Evolutionary conservation across 2,113 vertebrate species (phyloP).

Genomic region (Nipponia nippon): DNA sequence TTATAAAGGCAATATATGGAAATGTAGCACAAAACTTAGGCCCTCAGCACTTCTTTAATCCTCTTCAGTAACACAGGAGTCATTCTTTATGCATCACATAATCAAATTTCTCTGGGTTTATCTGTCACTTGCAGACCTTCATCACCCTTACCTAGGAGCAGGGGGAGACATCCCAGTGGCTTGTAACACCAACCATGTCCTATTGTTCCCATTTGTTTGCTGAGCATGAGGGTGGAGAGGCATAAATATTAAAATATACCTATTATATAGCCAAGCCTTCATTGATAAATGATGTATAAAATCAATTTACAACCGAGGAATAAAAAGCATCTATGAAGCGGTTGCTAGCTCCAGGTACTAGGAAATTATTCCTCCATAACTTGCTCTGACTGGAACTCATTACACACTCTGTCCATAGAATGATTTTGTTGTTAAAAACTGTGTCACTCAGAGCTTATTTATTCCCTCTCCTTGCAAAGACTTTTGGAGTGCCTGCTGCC

Average conservation of each 20-base stretch:
- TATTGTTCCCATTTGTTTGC: slow-evolving; percentile 51
- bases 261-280: slow-evolving; percentile 60
- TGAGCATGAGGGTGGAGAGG: not conserved
- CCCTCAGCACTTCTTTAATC: slow-evolving; percentile 38
- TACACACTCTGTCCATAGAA: not conserved
- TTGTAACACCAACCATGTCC: slow-evolving; percentile 23
- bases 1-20: not conserved
- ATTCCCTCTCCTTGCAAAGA: not conserved
- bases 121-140: slow-evolving; percentile 11
- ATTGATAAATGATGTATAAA: slow-evolving; percentile 74
- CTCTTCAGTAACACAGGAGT: not conserved
- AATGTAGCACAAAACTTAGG: not conserved
- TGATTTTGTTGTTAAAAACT: slow-evolving; percentile 27
- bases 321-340: slow-evolving; percentile 49
- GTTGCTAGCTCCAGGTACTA: slow-evolving; percentile 34
- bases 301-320: slow-evolving; percentile 71
- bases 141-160: not conserved
- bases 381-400: slow-evolving; percentile 41
- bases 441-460: slow-evolving; percentile 49
- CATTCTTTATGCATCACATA: not conserved
- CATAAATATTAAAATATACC: slow-evolving; percentile 65
- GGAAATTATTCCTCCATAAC: slow-evolving; percentile 60
- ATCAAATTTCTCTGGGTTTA: slow-evolving; percentile 11
- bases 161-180: not conserved
- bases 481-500: not conserved